Conservation (phyloP, 2,113 vertebrate species). For the Antennarius striatus region DNA sequence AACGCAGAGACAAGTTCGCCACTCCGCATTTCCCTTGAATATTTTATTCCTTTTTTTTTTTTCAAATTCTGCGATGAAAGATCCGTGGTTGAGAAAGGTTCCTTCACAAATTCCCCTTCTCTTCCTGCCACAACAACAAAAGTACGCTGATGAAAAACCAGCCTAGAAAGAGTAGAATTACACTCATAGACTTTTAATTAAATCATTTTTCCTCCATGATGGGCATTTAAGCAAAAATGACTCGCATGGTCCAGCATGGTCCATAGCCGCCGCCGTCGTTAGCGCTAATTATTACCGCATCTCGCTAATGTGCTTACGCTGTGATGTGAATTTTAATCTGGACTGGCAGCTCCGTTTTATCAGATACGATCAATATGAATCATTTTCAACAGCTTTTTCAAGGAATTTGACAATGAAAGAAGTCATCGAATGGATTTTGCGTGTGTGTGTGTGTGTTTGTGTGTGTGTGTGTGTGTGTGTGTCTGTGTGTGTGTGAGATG, state of each 20-base stretch:
- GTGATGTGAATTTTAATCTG: constrained; percentile 36
- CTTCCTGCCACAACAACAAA: constrained; percentile 8
- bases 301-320: constrained; percentile 1
- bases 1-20: constrained; percentile 67
- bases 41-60: background rate
- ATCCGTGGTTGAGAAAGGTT: constrained; percentile 22
- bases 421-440: too few relatives aligned
- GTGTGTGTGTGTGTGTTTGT: too few relatives aligned
- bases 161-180: background rate
- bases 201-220: too few relatives aligned
- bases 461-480: constrained; percentile 6
- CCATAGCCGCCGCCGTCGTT: background rate
- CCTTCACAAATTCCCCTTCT: background rate
- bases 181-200: background rate
- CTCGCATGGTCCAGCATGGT: background rate
- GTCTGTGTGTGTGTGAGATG: constrained; percentile 14
- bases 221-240: too few relatives aligned
- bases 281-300: background rate
- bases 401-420: constrained; percentile 45
- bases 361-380: constrained; percentile 57
- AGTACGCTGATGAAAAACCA: constrained; percentile 19
- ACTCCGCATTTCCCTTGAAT: constrained; percentile 53
- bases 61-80: background rate
- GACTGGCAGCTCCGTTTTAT: constrained; percentile 41
- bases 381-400: constrained; percentile 32